Percentiles rank a stretch among this genome's conserved stretches.
Conservation (phyloP, 1,140 invertebrate genomes). For the Chrysoperla carnea region DNA sequence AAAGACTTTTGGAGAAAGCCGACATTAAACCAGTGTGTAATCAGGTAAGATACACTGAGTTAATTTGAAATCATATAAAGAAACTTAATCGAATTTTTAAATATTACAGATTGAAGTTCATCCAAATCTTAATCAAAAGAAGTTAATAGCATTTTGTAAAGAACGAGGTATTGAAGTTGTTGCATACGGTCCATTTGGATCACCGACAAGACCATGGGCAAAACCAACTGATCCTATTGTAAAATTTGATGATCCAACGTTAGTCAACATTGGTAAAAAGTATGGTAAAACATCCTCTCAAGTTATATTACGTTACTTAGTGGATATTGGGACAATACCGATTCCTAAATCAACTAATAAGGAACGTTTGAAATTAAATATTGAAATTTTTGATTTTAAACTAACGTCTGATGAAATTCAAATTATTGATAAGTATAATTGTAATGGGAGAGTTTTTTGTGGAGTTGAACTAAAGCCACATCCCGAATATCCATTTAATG, state of each 20-base stretch:
- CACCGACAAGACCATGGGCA: constrained; percentile 28
- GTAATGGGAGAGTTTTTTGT: too few species aligned
- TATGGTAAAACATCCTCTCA: constrained; percentile 40
- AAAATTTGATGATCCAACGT: constrained; percentile 30
- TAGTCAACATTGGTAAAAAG: constrained; percentile 30
- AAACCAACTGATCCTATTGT: constrained; percentile 22
- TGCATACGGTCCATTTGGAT: constrained; percentile 49
- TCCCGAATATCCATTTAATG: too few species aligned
- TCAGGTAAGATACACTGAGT: constrained; percentile 31
- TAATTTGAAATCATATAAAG: constrained; percentile 2
- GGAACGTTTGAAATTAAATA: constrained; percentile 48
- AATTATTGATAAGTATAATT: too few species aligned
- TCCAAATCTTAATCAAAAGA: constrained; percentile 41
- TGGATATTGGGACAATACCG: constrained; percentile 30
- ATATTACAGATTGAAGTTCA: constrained; percentile 44
- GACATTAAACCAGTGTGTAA: constrained; percentile 45
- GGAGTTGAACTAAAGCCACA: too few species aligned
- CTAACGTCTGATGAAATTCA: constrained; percentile 26
- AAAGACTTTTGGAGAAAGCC: constrained; percentile 35
- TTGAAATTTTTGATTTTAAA: constrained; percentile 53
- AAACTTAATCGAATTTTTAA: constrained; percentile 39
- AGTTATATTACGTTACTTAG: constrained; percentile 24
- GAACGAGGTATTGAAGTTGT: constrained; percentile 34
- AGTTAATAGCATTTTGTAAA: constrained; percentile 40
- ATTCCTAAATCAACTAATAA: constrained; percentile 62